A percentile compares a stretch with the other conserved stretches of the same genome.
phyloP scores from a whole-genome alignment of 2,888 invertebrate species.

The Aleiodes leptofemur region DNA sequence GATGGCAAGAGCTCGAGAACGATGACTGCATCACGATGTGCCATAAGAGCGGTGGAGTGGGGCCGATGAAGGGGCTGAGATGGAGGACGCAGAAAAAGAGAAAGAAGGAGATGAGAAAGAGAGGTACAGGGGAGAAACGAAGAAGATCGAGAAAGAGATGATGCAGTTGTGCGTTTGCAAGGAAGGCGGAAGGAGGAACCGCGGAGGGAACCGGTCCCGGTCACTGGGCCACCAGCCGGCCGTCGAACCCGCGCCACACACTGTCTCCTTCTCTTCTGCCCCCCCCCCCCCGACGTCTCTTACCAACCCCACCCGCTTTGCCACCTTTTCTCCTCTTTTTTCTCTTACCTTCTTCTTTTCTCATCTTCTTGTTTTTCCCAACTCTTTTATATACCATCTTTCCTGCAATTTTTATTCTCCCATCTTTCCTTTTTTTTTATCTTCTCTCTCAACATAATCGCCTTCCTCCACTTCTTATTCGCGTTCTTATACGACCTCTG shows the following conservation, averaged over 20 bases:
- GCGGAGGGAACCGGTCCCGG: conserved; percentile 75
- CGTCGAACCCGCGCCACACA: conserved; percentile 73
- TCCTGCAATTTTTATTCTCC: background rate
- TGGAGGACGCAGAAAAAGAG: conserved; percentile 36
- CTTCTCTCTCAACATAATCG: conserved; percentile 35
- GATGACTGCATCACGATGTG: conserved; percentile 18
- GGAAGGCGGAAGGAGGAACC: conserved; percentile 76
- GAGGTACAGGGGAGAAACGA: conserved; percentile 44
- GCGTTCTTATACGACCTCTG: conserved; percentile 44
- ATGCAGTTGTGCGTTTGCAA: conserved; percentile 75
- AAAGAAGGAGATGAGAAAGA: conserved; percentile 30
- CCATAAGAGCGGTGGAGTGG: conserved; percentile 16
- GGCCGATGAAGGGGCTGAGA: background rate
- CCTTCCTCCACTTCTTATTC: conserved; percentile 36
- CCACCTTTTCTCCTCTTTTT: conserved; percentile 39
- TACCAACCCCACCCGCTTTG: conserved; percentile 41
- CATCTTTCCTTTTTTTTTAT: conserved; percentile 32
- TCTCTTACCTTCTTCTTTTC: conserved; percentile 42
- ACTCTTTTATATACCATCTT: conserved; percentile 22
- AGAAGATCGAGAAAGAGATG: conserved; percentile 60
- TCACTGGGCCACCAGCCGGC: conserved; percentile 76
- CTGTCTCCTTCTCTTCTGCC: conserved; percentile 68
- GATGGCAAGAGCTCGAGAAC: conserved; percentile 45
- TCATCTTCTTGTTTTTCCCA: conserved; percentile 44
- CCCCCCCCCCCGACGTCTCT: conserved; percentile 45